Evolutionary conservation across 2,113 vertebrate species (phyloP), one percentile per base, ranked within the genome.

Genomic region (Crotophaga sulcirostris): DNA sequence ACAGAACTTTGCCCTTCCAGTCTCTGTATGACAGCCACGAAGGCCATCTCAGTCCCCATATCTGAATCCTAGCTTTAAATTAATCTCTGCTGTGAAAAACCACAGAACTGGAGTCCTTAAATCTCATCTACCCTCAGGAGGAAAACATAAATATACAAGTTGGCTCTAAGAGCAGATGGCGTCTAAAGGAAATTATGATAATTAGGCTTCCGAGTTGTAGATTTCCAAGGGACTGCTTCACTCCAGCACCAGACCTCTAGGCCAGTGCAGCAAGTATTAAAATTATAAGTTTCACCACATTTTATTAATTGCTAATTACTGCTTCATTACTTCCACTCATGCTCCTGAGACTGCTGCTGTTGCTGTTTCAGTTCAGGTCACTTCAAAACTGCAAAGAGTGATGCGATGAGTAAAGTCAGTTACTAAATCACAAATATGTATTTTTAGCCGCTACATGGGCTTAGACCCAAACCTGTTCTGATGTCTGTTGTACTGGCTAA

Each of bases 271-370:
- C 23, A 78, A 66, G 87, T 79, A 79, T 38, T 87, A 70, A 87
- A 83, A 92, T 63, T 42, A 2, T 13, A 88, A 91, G 58, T 62
- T 89, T 83, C 84, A 66, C 42, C 55, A 79, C 87, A 69, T 73
- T 93, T 91, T 84, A 93, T 95, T 94, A 95, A 94, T 93, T 91
- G 87, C 84, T 94, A 96, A 95, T 96, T 96, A 93, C 81, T 54
- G 34, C 78, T 87, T 89, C 89, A 85, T 93, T 90, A 95, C 90
- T 96, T 94, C 84, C 59, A 95, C 90, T 80, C 59, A 11, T 11
- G 79, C 82, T 94, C 93, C 75, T 10, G 26, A 84, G 75, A 62
- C 44, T 44, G 38, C 76, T 84, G 91, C 77, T 78, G 64, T 78
- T 89, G 51, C 55, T 2, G 1, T 23, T 90, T 74, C 91, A 1